Evolutionary conservation across 2,797 vertebrate genomes (phyloP), one percentile per base, ranked within the genome.

Genomic region (Leptatherina wallacei): DNA sequence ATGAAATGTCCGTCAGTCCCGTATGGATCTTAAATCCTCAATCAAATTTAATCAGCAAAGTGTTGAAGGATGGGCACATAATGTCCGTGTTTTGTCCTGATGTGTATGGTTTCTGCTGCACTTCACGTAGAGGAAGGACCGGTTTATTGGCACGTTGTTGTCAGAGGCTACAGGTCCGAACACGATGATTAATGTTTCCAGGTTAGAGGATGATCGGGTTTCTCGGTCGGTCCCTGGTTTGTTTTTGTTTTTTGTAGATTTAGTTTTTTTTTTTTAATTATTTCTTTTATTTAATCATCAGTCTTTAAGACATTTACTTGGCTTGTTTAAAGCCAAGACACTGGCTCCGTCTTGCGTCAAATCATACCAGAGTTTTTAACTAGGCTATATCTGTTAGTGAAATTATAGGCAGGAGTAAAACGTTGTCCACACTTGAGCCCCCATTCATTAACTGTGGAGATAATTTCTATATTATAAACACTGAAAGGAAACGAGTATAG

Each of bases 91-190:
- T 88, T 83, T 86, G 81, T 73, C 70, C 80, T 78, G 54, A 24
- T 80, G 82, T 68, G 68, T 49, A 33, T 76, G 72, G 60, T 51
- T 61, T 64, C 56, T 71, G 52, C 62, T 29, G 77, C 60, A 33
- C 66, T 54, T 69, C 3, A 49, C 71, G 58, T 9, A 87, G 90
- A 88, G 77, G 89, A 88, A 77, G 77, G 91, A 91, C 89, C 87
- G 90, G 90, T 91, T 92, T 89, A 22, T 40, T 82, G 86, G 83
- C 88, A 81, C 83, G 82, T 55, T 89, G 82, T 58, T 51, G 49
- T 82, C 78, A 55, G 40, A 73, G 88, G 83, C 85, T 92, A 87
- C 90, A 92, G 89, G 91, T 93, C 89, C 88, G 80, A 91, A 92
- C 91, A 91, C 57, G 91, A 90, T 73, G 65, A 90, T 91, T 89